Conservation (phyloP, 2,113 vertebrate genomes). For the Lutjanus erythropterus region DNA sequence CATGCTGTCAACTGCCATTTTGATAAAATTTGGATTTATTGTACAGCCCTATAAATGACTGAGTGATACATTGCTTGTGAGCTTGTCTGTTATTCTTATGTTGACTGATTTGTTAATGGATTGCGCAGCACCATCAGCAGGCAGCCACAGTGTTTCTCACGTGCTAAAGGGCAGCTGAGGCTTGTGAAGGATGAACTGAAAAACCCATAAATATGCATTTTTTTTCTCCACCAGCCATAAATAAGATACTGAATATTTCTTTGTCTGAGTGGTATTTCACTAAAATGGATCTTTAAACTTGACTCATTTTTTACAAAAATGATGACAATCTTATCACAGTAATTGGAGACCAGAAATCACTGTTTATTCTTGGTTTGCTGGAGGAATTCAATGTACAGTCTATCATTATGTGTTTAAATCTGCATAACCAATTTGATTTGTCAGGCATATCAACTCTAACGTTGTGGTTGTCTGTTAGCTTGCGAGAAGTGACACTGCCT, state of each 20-base stretch:
- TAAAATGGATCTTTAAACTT: not conserved
- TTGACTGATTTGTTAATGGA: not conserved
- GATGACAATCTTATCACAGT: not conserved
- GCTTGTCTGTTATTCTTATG: not conserved
- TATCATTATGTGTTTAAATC: constrained; percentile 55
- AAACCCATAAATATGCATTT: not conserved
- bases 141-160: not conserved
- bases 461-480: constrained; percentile 69
- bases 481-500: constrained; percentile 32
- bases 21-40: too few relatives aligned
- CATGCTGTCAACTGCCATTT: not conserved
- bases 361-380: constrained; percentile 31
- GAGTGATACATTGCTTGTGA: not conserved
- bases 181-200: not conserved
- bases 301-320: not conserved
- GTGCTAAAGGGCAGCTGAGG: not conserved
- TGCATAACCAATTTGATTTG: constrained; percentile 70
- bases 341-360: constrained; percentile 9
- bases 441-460: constrained; percentile 53
- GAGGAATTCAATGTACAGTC: constrained; percentile 22
- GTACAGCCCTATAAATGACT: not conserved
- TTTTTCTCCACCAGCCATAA: not conserved
- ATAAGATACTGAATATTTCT: not conserved
- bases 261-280: not conserved
- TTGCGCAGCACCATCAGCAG: not conserved